These are phyloP conservation scores for Metacarcinus magister DNA, from an alignment of 2,888 invertebrate genomes.

Conservation along the genomic window DNA sequence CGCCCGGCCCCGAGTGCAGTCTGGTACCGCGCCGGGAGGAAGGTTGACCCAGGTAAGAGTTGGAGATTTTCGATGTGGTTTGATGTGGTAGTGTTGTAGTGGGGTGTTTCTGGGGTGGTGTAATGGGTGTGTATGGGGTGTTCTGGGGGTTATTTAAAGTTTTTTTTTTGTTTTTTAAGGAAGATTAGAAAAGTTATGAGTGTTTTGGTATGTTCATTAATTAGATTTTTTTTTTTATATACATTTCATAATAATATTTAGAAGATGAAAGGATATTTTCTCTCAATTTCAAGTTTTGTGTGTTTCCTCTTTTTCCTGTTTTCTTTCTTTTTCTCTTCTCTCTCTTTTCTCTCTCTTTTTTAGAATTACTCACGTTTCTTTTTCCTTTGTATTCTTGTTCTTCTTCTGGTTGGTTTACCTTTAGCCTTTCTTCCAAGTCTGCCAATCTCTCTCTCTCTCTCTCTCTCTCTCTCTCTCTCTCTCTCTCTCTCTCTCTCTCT, in stretches of 20 bases:
- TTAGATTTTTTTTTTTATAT: neutral
- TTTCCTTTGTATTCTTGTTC: neutral
- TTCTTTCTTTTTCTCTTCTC: neutral
- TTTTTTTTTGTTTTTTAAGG: no score
- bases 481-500: constrained; percentile 38
- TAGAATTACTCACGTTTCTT: no score
- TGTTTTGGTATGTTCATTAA: neutral
- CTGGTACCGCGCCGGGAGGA: constrained; percentile 76
- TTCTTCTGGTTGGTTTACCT: neutral
- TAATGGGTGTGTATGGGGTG: neutral
- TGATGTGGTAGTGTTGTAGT: neutral
- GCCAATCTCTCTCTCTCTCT: neutral
- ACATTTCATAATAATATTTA: neutral
- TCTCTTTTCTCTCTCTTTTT: neutral
- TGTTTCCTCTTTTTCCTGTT: neutral
- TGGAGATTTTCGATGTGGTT: neutral
- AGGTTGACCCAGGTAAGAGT: constrained; percentile 72
- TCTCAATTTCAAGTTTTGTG: neutral
- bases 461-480: constrained; percentile 16
- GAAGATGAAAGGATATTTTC: neutral
- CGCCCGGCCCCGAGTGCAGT: constrained; percentile 71
- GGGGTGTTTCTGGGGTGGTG: neutral
- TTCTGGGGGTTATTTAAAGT: neutral
- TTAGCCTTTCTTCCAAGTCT: neutral
- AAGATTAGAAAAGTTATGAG: neutral